Evolutionary conservation across 1,140 invertebrate species (phyloP), one percentile per base, ranked within the genome.

Genomic region (Choristoneura fumiferana): DNA sequence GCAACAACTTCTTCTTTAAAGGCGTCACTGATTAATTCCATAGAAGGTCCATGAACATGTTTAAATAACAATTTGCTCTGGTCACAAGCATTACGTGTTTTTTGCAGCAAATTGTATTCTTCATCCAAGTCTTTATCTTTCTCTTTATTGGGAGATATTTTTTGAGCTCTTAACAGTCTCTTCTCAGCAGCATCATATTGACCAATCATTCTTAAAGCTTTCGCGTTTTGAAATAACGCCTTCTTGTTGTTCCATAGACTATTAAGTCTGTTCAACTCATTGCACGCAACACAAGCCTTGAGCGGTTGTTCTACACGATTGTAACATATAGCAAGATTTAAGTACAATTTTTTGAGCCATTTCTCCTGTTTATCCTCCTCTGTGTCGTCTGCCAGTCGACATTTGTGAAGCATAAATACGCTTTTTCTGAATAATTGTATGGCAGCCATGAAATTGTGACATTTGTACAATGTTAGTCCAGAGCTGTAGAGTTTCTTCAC

Each of bases 281-380:
- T 92, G 60, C 92, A 93, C 38, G 87, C 85, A 13, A 69, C 89
- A 63, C 93, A 94, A 13, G 90, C 91, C 57, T 90, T 90, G 1
- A 91, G 75, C 0, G 93, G 92, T 60, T 90, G 85, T 37, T 92
- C 85, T 5, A 91, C 62, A 70, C 92, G 92, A 62, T 94, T 93
- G 61, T 92, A 93, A 72, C 94, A 95, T 38, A 95, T 78, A 55
- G 93, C 92, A 22, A 96, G 81, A 87, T 96, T 96, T 10, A 90
- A 91, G 61, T 93, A 93, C 8, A 94, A 73, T 62, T 91, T 93
- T 13, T 91, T 81, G 5, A 95, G 73, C 43, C 93, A 65, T 59
- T 89, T 84, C 37, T 91, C 91, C 73, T 93, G 91, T 68, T 90
- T 83, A 1, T 69, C 43, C 75, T 95, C 92, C 57, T 95, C 93